Percentiles rank a stretch among this genome's conserved stretches.
Conservation (phyloP, 2,888 invertebrate genomes). For the Lithosia quadra region DNA sequence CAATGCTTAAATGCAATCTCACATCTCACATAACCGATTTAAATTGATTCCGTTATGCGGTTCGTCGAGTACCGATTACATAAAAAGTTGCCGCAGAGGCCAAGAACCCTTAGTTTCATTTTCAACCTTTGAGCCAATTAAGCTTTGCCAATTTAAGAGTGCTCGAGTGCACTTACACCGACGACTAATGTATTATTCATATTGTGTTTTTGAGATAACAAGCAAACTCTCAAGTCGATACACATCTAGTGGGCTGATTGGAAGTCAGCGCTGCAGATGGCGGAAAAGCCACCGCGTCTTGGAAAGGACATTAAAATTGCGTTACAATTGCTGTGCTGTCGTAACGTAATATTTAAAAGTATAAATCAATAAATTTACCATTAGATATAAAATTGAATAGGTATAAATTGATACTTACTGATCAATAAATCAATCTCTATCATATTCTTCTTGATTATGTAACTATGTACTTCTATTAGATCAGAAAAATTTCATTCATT, state of each 20-base stretch:
- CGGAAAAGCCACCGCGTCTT: slow-evolving; percentile 61
- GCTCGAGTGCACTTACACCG: slow-evolving; percentile 72
- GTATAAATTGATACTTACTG: no score
- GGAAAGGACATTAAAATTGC: slow-evolving; percentile 74
- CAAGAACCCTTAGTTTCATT: slow-evolving; percentile 72
- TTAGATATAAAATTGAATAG: not conserved
- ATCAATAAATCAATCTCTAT: no score
- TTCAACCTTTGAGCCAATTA: slow-evolving; percentile 85
- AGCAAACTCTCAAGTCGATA: slow-evolving; percentile 83
- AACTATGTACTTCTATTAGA: no score
- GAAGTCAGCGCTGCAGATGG: slow-evolving; percentile 67
- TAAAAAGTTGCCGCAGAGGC: slow-evolving; percentile 67
- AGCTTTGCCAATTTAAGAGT: slow-evolving; percentile 84
- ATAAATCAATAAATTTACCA: slow-evolving; percentile 22
- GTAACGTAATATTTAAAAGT: slow-evolving; percentile 27
- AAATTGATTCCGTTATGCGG: slow-evolving; percentile 65
- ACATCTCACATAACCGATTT: slow-evolving; percentile 68
- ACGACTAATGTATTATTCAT: slow-evolving; percentile 86
- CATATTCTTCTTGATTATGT: no score
- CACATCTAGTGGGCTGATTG: slow-evolving; percentile 84
- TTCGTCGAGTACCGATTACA: slow-evolving; percentile 64
- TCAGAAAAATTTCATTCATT: no score
- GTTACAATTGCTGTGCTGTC: slow-evolving; percentile 41
- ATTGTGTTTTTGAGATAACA: slow-evolving; percentile 86
- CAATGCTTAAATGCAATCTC: slow-evolving; percentile 61